These are phyloP conservation scores for Toxonevra muliebris DNA, from an alignment of 2,888 invertebrate genomes.

Conservation along the genomic window DNA sequence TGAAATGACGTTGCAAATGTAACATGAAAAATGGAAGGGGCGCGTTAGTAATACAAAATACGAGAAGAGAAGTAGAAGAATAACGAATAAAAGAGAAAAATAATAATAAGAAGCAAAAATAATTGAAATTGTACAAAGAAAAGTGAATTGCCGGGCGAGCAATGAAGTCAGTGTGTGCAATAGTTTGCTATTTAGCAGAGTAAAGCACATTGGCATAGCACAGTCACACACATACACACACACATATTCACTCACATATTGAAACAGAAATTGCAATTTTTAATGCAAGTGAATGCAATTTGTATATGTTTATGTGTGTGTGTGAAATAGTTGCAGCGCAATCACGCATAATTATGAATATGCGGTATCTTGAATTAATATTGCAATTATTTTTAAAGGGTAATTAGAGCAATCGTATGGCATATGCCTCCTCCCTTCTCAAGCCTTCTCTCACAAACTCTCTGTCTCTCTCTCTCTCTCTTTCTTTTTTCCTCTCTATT, in stretches of 20 bases:
- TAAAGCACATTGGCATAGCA: background rate
- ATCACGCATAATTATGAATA: no score
- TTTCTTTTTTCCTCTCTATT: background rate
- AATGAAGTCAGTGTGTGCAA: constrained; percentile 30
- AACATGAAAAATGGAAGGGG: no score
- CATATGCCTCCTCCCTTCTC: background rate
- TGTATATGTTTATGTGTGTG: constrained; percentile 22
- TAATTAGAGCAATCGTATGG: constrained; percentile 50
- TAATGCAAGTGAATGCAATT: no score
- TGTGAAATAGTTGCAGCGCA: background rate
- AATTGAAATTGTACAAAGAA: constrained; percentile 56
- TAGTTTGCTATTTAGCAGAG: background rate
- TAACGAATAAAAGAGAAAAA: no score
- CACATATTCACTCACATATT: background rate
- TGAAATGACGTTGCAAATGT: constrained; percentile 27
- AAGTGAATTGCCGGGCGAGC: constrained; percentile 48
- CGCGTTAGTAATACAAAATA: no score
- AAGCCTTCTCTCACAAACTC: background rate
- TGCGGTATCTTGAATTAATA: constrained; percentile 29
- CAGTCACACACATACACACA: background rate
- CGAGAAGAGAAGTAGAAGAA: no score
- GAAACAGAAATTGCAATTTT: no score
- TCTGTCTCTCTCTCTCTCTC: background rate
- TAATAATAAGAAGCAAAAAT: constrained; percentile 35
- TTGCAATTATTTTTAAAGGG: constrained; percentile 39